A percentile compares a stretch with the other conserved stretches of the same genome.
These are phyloP conservation scores for Bedellia somnulentella DNA, from an alignment of 2,888 invertebrate genomes.

Conservation along the genomic window DNA sequence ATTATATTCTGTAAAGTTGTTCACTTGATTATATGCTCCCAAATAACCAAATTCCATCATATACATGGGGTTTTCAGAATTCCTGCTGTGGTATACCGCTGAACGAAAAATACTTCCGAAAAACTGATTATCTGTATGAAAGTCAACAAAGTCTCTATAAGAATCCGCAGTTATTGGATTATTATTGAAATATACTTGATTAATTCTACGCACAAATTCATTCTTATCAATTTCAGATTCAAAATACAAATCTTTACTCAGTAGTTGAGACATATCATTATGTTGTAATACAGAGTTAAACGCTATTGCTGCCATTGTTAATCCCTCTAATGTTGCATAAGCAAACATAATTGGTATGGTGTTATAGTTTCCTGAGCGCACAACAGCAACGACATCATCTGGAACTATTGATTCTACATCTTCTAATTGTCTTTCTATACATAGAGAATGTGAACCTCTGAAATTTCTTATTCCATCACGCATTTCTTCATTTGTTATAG, in stretches of 20 bases:
- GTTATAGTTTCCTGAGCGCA: not conserved
- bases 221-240: not conserved
- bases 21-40: constrained; percentile 1
- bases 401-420: not conserved
- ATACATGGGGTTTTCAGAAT: constrained; percentile 1
- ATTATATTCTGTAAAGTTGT: not conserved
- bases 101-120: not conserved
- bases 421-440: constrained; percentile 1
- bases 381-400: not conserved
- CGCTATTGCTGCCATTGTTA: no score
- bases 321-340: constrained; percentile 3
- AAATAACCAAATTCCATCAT: constrained; percentile 2
- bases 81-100: not conserved
- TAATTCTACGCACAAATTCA: constrained; percentile 1
- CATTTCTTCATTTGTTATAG: not conserved
- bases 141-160: not conserved
- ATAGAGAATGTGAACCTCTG: not conserved
- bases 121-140: not conserved
- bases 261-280: no score
- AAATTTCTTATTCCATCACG: not conserved
- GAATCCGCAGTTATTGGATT: not conserved
- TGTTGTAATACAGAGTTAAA: no score
- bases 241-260: not conserved
- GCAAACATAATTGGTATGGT: not conserved
- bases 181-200: not conserved